Conservation (phyloP, 2,888 invertebrate species). For the Theristus sp. region DNA sequence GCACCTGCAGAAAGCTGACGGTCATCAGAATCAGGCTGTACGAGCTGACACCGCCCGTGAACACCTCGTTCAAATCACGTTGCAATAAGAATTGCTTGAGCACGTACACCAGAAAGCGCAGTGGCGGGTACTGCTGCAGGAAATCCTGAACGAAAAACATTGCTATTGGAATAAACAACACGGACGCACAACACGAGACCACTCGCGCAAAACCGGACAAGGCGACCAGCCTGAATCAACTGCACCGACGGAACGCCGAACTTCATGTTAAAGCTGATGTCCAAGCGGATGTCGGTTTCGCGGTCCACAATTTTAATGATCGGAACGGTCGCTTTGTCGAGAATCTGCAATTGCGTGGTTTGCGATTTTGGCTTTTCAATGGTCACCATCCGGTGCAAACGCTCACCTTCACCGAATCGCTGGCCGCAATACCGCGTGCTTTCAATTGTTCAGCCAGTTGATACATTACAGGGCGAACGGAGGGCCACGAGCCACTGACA, state of each 20-base stretch:
- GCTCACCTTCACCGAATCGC: constrained; percentile 42
- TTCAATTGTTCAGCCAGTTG: not conserved
- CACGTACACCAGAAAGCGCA: constrained; percentile 83
- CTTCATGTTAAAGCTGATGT: constrained; percentile 97
- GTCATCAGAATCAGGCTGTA: constrained; percentile 96
- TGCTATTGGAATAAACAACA: not conserved
- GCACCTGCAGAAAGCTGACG: constrained; percentile 81
- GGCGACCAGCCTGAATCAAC: constrained; percentile 12
- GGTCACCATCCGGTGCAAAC: constrained; percentile 75
- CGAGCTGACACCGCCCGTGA: constrained; percentile 95
- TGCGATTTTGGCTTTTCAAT: constrained; percentile 57
- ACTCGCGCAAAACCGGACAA: too few species aligned
- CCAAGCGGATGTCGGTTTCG: constrained; percentile 66
- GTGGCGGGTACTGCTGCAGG: constrained; percentile 65
- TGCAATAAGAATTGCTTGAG: constrained; percentile 94
- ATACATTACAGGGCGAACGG: not conserved
- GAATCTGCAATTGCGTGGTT: constrained; percentile 83
- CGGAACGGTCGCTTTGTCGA: constrained; percentile 93
- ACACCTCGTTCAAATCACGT: constrained; percentile 95
- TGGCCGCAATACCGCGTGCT: not conserved
- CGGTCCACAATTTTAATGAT: constrained; percentile 63
- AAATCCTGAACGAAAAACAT: constrained; percentile 35
- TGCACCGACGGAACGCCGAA: constrained; percentile 91
- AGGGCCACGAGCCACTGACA: constrained; percentile 29
- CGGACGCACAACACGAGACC: too few species aligned